Evolutionary conservation across 2,113 vertebrate species (phyloP), one percentile per base, ranked within the genome.

Genomic region (Catagonus wagneri): DNA sequence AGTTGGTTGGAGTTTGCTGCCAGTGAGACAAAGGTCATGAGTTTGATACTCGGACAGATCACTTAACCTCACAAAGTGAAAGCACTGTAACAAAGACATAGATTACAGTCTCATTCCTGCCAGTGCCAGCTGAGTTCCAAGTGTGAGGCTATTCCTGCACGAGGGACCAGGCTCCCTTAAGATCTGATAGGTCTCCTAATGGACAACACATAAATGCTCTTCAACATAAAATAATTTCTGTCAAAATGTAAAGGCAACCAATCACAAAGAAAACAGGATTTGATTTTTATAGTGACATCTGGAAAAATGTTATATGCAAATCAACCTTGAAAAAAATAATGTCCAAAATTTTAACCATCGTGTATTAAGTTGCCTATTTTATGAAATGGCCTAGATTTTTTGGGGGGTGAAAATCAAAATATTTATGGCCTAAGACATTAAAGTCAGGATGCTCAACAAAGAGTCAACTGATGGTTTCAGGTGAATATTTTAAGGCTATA

Each of bases 1-100:
- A 71, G 89, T 94, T 93, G 94, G 84, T 81, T 83, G 32, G 81
- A 61, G 13, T 93, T 86, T 44, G 34, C 50, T 95, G 88, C 85
- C 93, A 89, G 39, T 15, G 32, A 94, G 72, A 66, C 52, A 56
- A 95, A 96, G 89, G 95, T 96, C 94, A 39, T n/a, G 72, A 95
- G 83, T 93, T 3, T 92, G 78, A 89, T 44, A 90, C 85, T 83
- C 83, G 68, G 50, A 61, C 66, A 92, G 50, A 83, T 74, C 66
- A n/a, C 72, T 80, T 68, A 72, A 65, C n/a, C 78, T 94, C 22
- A 32, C n/a, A 90, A 14, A 92, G 66, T 96, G 79, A 94, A 80
- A 89, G 44, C 76, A 50, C 83, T 83, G 66, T 90, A 85, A 94
- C 61, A 89, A 83, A 88, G 68, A 54, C 22, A 6, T 0, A 36